Conservation (phyloP, 2,888 invertebrate species). For the Metallyticus violacea region DNA sequence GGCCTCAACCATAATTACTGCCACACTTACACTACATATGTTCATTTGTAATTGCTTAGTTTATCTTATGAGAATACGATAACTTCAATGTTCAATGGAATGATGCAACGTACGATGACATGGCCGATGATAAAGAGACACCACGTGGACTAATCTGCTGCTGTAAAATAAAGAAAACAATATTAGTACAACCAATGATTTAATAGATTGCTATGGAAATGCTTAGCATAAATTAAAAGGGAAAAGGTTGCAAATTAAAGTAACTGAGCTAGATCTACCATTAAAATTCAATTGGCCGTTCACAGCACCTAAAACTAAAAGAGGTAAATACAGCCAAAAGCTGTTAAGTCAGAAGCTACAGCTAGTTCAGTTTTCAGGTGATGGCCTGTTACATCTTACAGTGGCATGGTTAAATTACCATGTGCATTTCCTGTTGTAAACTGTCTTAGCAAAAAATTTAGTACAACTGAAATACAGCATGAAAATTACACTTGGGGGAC, state of each 20-base stretch:
- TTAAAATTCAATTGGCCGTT: not conserved
- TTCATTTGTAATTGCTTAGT: not conserved
- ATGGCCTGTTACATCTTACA: too few species aligned
- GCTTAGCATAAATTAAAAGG: conserved; percentile 28
- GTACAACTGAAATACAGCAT: too few species aligned
- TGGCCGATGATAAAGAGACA: conserved; percentile 25
- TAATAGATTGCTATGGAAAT: not conserved
- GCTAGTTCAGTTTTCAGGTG: not conserved
- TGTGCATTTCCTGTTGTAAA: too few species aligned
- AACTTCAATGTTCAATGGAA: conserved; percentile 18
- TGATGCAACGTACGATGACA: conserved; percentile 21
- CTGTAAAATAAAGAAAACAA: conserved; percentile 24
- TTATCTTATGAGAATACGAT: not conserved
- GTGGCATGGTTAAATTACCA: too few species aligned
- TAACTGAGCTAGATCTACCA: not conserved
- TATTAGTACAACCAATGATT: not conserved
- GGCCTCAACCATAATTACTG: not conserved
- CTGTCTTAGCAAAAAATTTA: too few species aligned
- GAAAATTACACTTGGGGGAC: not conserved
- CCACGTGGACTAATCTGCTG: conserved; percentile 30
- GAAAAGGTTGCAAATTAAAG: not conserved
- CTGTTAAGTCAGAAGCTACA: not conserved
- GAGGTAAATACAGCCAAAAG: not conserved
- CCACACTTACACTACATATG: not conserved
- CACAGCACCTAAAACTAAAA: not conserved